Evolutionary conservation across 2,888 invertebrate species (phyloP).

Genomic region (Nemapogon koenigi): DNA sequence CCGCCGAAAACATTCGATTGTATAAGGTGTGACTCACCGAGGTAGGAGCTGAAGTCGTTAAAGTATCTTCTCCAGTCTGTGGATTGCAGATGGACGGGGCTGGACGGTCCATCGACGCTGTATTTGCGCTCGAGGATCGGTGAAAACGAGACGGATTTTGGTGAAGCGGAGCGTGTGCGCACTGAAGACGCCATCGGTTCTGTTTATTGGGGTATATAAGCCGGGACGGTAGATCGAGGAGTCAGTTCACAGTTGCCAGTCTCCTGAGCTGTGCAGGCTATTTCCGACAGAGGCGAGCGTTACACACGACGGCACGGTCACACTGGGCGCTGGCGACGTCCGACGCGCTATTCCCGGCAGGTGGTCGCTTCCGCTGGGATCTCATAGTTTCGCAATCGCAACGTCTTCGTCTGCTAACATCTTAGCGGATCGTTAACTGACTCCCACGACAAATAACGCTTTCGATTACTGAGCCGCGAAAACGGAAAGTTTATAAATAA

Average conservation of each 20-base stretch:
- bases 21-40: slow-evolving; percentile 47
- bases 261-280: slow-evolving; percentile 11
- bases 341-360: slow-evolving; percentile 62
- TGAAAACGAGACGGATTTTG: slow-evolving; percentile 70
- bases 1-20: slow-evolving; percentile 1
- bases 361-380: slow-evolving; percentile 46
- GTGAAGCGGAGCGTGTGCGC: slow-evolving; percentile 71
- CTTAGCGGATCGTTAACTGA: slow-evolving; percentile 23
- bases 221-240: slow-evolving; percentile 29
- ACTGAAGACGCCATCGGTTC: slow-evolving; percentile 59
- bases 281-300: slow-evolving; percentile 35
- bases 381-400: slow-evolving; percentile 41
- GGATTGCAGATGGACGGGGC: slow-evolving; percentile 38
- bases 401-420: slow-evolving; percentile 43
- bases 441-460: slow-evolving; percentile 9
- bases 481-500: slow-evolving; percentile 6
- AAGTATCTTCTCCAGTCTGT: slow-evolving; percentile 58
- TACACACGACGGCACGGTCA: slow-evolving; percentile 53
- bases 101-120: slow-evolving; percentile 32
- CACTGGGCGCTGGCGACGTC: slow-evolving; percentile 50
- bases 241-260: slow-evolving; percentile 38
- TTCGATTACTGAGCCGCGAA: not conserved
- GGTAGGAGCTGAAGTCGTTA: slow-evolving; percentile 57
- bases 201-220: slow-evolving; percentile 40
- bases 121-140: slow-evolving; percentile 67